Evolutionary conservation across 2,113 vertebrate species (phyloP).

Genomic region (Laticauda colubrina): DNA sequence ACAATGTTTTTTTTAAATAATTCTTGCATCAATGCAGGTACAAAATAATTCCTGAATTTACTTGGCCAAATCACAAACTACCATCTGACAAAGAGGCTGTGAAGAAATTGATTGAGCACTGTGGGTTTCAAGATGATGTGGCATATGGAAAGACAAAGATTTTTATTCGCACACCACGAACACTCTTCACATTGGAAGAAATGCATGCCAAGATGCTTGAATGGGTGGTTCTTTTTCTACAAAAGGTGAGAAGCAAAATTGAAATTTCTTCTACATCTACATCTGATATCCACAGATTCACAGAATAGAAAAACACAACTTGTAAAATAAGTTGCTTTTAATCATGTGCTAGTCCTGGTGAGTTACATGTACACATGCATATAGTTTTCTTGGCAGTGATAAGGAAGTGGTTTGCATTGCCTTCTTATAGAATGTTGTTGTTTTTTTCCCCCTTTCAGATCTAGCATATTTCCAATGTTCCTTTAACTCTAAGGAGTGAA

Average conservation of each 20-base stretch:
- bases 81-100: conserved; percentile 88
- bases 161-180: conserved; percentile 92
- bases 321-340: not conserved
- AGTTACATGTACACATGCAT: not conserved
- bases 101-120: conserved; percentile 82
- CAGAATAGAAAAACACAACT: not conserved
- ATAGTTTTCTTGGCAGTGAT: not conserved
- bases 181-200: conserved; percentile 93
- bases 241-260: conserved; percentile 80
- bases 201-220: conserved; percentile 87
- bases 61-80: conserved; percentile 95
- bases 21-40: conserved; percentile 72
- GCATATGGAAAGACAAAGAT: conserved; percentile 96
- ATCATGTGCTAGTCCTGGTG: not conserved
- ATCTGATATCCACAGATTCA: not conserved
- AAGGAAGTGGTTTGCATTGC: not conserved
- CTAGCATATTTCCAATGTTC: not conserved
- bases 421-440: not conserved
- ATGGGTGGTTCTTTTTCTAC: conserved; percentile 93
- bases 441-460: not conserved
- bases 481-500: not conserved
- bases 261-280: not conserved
- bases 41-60: conserved; percentile 97
- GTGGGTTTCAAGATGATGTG: conserved; percentile 88
- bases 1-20: not conserved